Base-by-base conservation (phyloP, 2,888 invertebrate genomes). In the Drosophila tripunctata region DNA sequence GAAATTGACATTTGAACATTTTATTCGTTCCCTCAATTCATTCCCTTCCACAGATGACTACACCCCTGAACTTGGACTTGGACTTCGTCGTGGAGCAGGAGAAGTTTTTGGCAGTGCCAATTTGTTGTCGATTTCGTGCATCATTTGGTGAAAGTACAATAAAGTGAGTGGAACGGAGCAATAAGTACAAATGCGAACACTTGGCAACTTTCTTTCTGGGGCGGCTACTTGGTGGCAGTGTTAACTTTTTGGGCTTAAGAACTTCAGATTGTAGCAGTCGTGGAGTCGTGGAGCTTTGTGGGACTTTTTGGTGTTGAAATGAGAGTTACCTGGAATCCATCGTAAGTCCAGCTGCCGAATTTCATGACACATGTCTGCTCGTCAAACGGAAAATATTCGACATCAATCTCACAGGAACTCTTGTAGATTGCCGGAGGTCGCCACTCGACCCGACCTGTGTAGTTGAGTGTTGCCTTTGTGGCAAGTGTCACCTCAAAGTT, bases 351-450 rank as follows among this genome's bases (percentile, higher is more conserved):
- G 76, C 91, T 91, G 78, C 96, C 96, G 88, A 96, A 96, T 92
- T 96, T 96, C 96, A 96, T 96, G 89, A 96, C 95, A 92, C 96
- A 96, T 64, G 96, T 96, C 91, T 96, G 96, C 91, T 96, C 95
- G 91, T 96, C 96, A 91, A 96, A 96, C 22, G 96, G 96, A 91
- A 96, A 96, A 91, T 96, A 96, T 91, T 96, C 96, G 68, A 96
- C 96, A 92, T 96, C 95, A 88, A 96, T 96, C 92, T 96, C 95
- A 90, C 96, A 96, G 88, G 96, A 96, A 91, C 96, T 96, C 93
- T 97, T 92, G 93, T 97, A 97, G 89, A 97, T 97, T 81, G 97
- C 97, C 33, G 97, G 97, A 57, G 97, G 97, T 88, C 96, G 96
- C 96, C 97, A 97, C 87, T 96, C 95, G 54, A 97, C 96, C 80